A percentile compares a stretch with the other conserved stretches of the same genome.
Evolutionary conservation across 2,113 vertebrate genomes (phyloP).

Genomic region (Melanerpes aurifrons): DNA sequence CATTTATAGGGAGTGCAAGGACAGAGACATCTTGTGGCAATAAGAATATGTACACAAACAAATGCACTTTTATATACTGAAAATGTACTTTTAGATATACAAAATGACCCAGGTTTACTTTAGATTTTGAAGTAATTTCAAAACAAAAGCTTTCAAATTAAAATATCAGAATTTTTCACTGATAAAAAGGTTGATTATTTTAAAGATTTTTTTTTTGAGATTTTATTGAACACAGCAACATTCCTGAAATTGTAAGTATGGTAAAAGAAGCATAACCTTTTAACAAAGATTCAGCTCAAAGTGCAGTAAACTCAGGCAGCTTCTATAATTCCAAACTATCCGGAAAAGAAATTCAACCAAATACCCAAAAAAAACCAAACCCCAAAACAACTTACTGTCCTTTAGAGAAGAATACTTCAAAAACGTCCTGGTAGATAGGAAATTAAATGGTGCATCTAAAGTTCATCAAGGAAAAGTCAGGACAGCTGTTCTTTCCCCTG

Average conservation of each 20-base stretch:
- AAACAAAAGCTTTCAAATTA: background rate
- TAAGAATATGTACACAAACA: background rate
- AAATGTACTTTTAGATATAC: background rate
- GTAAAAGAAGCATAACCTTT: background rate
- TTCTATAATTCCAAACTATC: background rate
- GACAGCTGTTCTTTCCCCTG: background rate
- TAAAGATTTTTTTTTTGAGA: background rate
- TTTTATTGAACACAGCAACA: background rate
- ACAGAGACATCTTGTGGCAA: slow-evolving; percentile 49
- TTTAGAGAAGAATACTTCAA: background rate
- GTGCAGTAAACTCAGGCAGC: background rate
- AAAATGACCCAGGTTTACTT: background rate
- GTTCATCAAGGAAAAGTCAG: background rate
- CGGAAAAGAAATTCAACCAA: background rate
- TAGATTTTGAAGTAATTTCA: background rate
- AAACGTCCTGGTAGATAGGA: background rate
- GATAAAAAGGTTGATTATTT: background rate
- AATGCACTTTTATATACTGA: background rate
- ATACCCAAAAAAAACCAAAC: too few species aligned
- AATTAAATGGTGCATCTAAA: background rate
- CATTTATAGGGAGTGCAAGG: background rate
- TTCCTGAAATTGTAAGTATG: background rate
- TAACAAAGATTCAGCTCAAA: background rate
- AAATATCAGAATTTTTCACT: background rate
- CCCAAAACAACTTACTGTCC: too few species aligned